Base-by-base conservation (phyloP, 1,140 invertebrate species). In the Ostrea denselamellosa region DNA sequence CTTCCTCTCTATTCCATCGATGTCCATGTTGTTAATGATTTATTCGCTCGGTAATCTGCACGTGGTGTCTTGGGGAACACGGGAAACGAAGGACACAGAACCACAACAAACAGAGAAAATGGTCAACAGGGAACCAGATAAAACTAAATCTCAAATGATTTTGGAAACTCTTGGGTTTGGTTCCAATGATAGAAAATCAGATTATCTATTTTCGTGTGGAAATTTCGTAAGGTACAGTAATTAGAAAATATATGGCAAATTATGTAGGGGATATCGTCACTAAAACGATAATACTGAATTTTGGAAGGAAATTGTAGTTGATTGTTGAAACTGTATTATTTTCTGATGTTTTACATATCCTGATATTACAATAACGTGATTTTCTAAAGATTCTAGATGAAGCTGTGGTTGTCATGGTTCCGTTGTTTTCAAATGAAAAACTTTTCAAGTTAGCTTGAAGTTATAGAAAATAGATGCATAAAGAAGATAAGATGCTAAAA, bases 31-130 rank as follows among this genome's bases (percentile, higher is more conserved):
- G 88, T 96, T 99, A 14, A 97, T 98, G 68, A 97, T 99, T 81
- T 99, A 98, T 92, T 98, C 98, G 0, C 95, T 98, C 0, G 98
- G 98, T 91, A 99, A 99, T 93, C 95, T 99, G 92, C 98, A 99
- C 93, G 97, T 97, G 90, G 97, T 98, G 0, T 97, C 96, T 0
- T 99, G 98, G 98, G 98, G 98, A 54, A 99, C 98, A 0, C 95
- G 98, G 85, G 98, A 99, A 93, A 95, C 97, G 88, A 96, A 97
- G 8, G 99, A 90, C 84, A 86, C 89, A 25, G 25, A 84, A 8
- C 54, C 86, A 77, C 54, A 84, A 56, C 58, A 62, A 28, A 25
- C 82, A 83, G 17, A 44, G 2, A 53, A 8, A 83, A 22, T 7
- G 8, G 34, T 52, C 82, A 54, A 52, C 44, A 52, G 17, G 14